Base-by-base conservation (phyloP, 2,888 invertebrate genomes). In the Alitta virens region DNA sequence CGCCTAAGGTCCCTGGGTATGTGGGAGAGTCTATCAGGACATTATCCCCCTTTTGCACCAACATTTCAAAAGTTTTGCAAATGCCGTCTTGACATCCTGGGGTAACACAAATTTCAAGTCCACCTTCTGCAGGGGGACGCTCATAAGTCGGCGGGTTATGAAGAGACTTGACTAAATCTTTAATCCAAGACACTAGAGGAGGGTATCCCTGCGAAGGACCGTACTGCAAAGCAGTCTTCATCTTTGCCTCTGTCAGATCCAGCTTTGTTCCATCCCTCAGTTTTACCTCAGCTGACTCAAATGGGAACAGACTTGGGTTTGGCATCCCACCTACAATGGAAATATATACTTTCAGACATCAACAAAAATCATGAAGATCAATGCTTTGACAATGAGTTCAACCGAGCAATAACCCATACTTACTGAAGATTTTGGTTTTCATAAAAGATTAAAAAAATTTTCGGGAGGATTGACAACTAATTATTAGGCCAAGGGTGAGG, bases 61-160 rank as follows among this genome's bases (percentile, higher is more conserved):
- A 81, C 81, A 91, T 86, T 72, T 91, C 90, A 46, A 90, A 84
- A 51, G 88, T 85, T 80, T 89, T 89, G 81, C 88, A 88, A 63
- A 91, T 86, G 5, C 89, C 91, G 76, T 91, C 90, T 78, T 91
- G 91, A 25, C 89, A 87, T 1, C 91, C 92, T 68, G 87, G 87
- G 2, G 90, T 90, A 26, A 91, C 84, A 42, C 90, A 78, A 1
- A 91, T 77, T 52, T 76, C 74, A 42, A 67, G 40, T 12, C 66
- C 65, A 2, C 68, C 65, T 18, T 69, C 63, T 9, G 71, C 68
- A 14, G 80, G 77, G 9, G 65, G 43, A 5, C 62, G 65, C 2
- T 85, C 83, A 85, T 86, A 85, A 3, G 85, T 79, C 0, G 90
- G 90, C 0, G 90, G 89, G 0, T 86, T 84, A 75, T 91, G 91